These are phyloP conservation scores for Dyspetes luteomarginatus DNA, from an alignment of 2,888 invertebrate species.

Conservation along the genomic window DNA sequence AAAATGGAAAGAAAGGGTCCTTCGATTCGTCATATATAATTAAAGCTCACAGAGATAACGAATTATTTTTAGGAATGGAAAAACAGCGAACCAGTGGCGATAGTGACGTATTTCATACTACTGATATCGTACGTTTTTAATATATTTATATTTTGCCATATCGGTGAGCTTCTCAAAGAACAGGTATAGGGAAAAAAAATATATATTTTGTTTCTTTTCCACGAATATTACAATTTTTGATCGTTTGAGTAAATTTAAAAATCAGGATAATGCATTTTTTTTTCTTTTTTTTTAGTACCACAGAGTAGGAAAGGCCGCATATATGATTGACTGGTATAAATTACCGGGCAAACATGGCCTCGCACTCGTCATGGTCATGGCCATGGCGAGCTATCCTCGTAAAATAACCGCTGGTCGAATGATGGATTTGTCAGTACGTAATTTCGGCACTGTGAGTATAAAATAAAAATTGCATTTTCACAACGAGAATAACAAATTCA, in stretches of 20 bases:
- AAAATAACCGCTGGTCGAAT: slow-evolving; percentile 71
- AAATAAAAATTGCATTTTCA: too few relatives aligned
- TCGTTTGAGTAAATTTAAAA: neutral
- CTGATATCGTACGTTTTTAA: slow-evolving; percentile 74
- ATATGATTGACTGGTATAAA: slow-evolving; percentile 69
- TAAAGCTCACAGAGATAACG: neutral
- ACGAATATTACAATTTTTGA: neutral
- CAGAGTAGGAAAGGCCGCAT: slow-evolving; percentile 65
- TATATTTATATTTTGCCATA: slow-evolving; percentile 76
- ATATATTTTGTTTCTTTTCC: neutral
- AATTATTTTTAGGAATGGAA: slow-evolving; percentile 13
- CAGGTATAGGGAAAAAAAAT: slow-evolving; percentile 64
- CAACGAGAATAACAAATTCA: too few relatives aligned
- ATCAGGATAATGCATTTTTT: too few relatives aligned
- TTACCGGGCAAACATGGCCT: slow-evolving; percentile 64
- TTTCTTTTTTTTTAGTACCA: slow-evolving; percentile 51
- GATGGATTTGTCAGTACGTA: slow-evolving; percentile 69
- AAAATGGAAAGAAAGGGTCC: neutral
- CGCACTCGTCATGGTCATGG: slow-evolving; percentile 66
- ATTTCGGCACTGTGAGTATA: slow-evolving; percentile 71
- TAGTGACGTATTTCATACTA: slow-evolving; percentile 70
- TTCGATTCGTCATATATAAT: neutral
- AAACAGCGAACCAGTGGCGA: slow-evolving; percentile 69
- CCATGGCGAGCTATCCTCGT: slow-evolving; percentile 64
- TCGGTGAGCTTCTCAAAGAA: slow-evolving; percentile 73